Evolutionary conservation across 1,140 invertebrate species (phyloP), one percentile per base, ranked within the genome.

Genomic region (Atta texana): DNA sequence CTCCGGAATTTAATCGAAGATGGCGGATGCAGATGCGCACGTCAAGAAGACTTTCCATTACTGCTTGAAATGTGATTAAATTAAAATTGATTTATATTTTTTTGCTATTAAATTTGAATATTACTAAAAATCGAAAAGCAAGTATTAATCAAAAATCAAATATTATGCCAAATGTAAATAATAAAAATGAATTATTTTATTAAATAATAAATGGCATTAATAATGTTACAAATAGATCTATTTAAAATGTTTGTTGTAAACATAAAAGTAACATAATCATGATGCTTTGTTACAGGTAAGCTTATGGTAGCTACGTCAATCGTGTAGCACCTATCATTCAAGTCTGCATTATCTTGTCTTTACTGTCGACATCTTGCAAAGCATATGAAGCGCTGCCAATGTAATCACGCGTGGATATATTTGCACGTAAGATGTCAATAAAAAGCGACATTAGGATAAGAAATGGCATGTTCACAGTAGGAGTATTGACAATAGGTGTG

Each of bases 281-380:
- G 90, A 93, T 89, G 72, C 80, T 86, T 92, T 85, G 88, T 92
- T 92, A 66, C 77, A 88, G 89, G 91, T 92, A 93, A 93, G 86
- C 89, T 76, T 90, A 89, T 87, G 77, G 61, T 86, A 87, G 82
- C 76, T 34, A 7, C 21, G 4, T 18, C 18, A 74, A 51, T 24
- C 44, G 44, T 31, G 16, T 28, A 74, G 18, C 21, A 71, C 7
- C n/a, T 55, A 55, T 74, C 28, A 6, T 34, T 34, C 12, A 75
- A 34, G n/a, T 39, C n/a, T 39, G 7, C 16, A 57, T 39, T 16
- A 75, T 57, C n/a, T 16, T 57, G 10, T 3, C 2, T 69, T 49
- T 24, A 24, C 39, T 69, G 12, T 69, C 66, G 34, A 14, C n/a
- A 69, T 3, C 44, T 69, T 14, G 39, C 66, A 51, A 68, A 68